These are phyloP conservation scores for Nephrotoma flavescens DNA, from an alignment of 2,888 invertebrate genomes.

Conservation along the genomic window DNA sequence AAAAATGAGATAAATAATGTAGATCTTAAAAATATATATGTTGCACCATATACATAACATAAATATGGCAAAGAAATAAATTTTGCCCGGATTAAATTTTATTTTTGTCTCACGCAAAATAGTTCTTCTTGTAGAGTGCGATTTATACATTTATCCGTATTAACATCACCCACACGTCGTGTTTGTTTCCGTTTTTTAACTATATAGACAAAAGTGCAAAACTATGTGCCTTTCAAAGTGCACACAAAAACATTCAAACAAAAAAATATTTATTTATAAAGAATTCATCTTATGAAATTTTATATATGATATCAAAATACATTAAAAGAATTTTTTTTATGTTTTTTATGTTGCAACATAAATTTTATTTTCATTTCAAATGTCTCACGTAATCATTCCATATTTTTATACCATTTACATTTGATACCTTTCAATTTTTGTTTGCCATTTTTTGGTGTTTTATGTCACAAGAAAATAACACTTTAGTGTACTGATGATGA, in stretches of 20 bases:
- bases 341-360: neutral
- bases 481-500: neutral
- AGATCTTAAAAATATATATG: neutral
- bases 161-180: neutral
- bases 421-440: neutral
- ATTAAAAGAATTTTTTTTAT: neutral
- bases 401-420: neutral
- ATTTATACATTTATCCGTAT: neutral
- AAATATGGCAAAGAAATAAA: neutral
- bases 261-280: neutral
- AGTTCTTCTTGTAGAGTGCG: neutral
- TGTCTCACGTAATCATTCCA: neutral
- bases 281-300: neutral
- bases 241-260: neutral
- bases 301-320: neutral
- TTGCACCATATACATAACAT: neutral
- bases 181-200: neutral
- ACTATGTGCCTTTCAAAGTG: neutral
- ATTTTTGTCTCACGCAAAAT: neutral
- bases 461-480: neutral
- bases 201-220: neutral
- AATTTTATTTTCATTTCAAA: neutral
- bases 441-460: neutral
- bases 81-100: neutral
- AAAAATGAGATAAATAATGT: neutral